Base-by-base conservation (phyloP, 2,797 vertebrate species). In the Thalassophryne amazonica region DNA sequence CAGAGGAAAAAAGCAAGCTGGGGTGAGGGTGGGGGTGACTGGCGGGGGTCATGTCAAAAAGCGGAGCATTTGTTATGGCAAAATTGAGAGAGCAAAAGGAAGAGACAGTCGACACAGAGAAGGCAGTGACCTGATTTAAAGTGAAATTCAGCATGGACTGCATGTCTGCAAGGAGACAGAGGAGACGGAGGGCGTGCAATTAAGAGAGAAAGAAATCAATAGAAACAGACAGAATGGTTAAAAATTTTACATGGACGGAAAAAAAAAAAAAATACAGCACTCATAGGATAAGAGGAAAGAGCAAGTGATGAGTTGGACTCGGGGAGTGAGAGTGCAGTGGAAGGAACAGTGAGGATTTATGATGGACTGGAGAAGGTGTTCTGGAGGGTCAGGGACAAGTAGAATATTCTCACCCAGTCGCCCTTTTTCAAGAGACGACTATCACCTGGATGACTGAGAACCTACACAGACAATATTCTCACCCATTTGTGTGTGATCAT, bases 101-200 rank as follows among this genome's bases (percentile, higher is more conserved):
- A 55, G 55, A 56, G 37, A 58, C 67, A 69, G 43, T 40, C 81
- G 70, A 83, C 65, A 35, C 72, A 61, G 61, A 40, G 57, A 77
- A 85, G 75, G 79, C 81, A 81, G 82, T 88, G 85, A 89, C 87
- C 88, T 89, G 89, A 90, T 90, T 88, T 86, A 82, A 85, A 89
- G 80, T 80, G 83, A 86, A 86, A 88, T 83, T 77, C 73, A 79
- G 80, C 80, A 72, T 61, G 76, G 76, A 75, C 82, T 76, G 64
- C 69, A 70, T 64, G 81, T 83, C 75, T 84, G 79, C 42, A 31
- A 60, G 47, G 69, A 79, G 72, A 60, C 51, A 45, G 62, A 36
- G 70, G 67, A 57, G 47, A 60, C 32, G 45, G 32, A 37, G 48
- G 32, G 40, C 3, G 43, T 18, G 57, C 28, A 34, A 23, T 59